Evolutionary conservation across 2,113 vertebrate species (phyloP).

Genomic region (Pogona vitticeps): DNA sequence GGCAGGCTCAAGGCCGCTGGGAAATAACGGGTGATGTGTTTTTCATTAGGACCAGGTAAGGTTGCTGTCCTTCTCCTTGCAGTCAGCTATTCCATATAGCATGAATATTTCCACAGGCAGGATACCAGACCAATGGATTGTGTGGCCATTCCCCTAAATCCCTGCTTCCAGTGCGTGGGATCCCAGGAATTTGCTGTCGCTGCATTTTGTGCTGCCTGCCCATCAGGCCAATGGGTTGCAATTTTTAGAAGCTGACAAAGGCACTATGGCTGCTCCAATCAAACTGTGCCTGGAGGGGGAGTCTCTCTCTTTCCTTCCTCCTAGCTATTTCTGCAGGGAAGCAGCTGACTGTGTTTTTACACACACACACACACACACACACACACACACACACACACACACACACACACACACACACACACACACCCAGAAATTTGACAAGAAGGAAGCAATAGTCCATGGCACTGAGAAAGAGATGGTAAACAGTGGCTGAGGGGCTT

Average conservation of each 20-base stretch:
- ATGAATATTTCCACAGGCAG: slow-evolving; percentile 52
- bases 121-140: slow-evolving; percentile 43
- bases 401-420: background rate
- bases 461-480: slow-evolving; percentile 5
- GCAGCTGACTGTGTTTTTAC: too few species aligned
- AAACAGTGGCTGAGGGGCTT: background rate
- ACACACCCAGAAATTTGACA: slow-evolving; percentile 4
- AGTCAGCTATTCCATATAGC: background rate
- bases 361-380: background rate
- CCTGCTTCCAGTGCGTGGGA: background rate
- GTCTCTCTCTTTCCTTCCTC: background rate
- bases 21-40: background rate
- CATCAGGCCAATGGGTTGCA: background rate
- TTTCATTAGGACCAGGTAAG: slow-evolving; percentile 46
- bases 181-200: slow-evolving; percentile 12
- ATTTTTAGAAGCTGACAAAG: background rate
- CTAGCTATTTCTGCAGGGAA: background rate
- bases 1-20: background rate
- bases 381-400: background rate
- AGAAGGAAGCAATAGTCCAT: background rate
- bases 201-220: background rate
- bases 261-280: background rate
- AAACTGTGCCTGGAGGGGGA: background rate
- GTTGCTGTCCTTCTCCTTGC: slow-evolving; percentile 31
- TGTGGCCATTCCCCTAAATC: background rate